These are phyloP conservation scores for Caenorhabditis sp. DNA, from an alignment of 2,888 invertebrate genomes.

Conservation along the genomic window DNA sequence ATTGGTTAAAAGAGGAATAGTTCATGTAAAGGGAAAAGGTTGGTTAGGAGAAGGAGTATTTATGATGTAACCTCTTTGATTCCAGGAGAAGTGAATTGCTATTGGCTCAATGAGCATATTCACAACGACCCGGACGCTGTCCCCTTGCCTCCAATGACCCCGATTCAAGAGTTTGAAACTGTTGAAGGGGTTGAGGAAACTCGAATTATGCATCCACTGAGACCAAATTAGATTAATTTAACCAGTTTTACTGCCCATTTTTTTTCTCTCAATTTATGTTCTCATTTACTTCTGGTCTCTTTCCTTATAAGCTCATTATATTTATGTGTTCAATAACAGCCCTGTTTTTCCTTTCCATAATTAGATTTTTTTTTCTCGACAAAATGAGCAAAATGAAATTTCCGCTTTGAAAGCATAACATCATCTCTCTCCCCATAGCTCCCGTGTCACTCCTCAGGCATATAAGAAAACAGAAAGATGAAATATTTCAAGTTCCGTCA, in stretches of 20 bases:
- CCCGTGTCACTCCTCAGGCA: no score
- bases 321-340: neutral
- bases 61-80: no score
- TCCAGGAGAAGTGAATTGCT: conserved; percentile 81
- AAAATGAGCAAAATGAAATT: no score
- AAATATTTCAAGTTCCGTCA: conserved; percentile 4
- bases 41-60: conserved; percentile 68
- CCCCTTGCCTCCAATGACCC: conserved; percentile 4
- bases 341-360: neutral
- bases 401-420: neutral
- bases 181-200: neutral
- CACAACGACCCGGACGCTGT: conserved; percentile 46
- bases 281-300: no score
- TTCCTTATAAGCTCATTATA: no score
- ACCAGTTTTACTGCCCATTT: no score
- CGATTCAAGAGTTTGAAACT: neutral
- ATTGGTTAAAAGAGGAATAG: conserved; percentile 82
- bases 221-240: neutral
- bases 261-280: no score
- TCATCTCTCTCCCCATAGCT: neutral
- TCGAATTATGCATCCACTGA: neutral
- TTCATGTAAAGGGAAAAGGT: conserved; percentile 83
- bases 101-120: conserved; percentile 82
- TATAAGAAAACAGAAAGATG: neutral
- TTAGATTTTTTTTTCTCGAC: neutral